phyloP scores from a whole-genome alignment of 2,113 vertebrate species.

The Budorcas taxicolor region DNA sequence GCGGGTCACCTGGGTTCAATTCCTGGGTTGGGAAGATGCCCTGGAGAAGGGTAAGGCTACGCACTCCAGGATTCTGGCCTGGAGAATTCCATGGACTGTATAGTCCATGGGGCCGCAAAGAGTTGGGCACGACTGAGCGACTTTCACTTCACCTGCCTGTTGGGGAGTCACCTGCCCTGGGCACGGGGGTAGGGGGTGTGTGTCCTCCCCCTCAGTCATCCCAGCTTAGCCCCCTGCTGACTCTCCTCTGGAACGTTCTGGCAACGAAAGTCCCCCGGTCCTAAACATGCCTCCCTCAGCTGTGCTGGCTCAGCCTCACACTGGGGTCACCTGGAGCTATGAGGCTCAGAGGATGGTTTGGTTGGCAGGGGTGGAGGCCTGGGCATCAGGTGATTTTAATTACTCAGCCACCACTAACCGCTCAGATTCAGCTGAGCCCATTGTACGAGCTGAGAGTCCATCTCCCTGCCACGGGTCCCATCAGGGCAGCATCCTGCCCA shows the following conservation, averaged over 20 bases:
- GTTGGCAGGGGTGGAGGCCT: background rate
- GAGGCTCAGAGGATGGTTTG: background rate
- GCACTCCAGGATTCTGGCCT: background rate
- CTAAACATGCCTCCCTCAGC: background rate
- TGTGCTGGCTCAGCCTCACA: background rate
- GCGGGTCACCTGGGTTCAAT: background rate
- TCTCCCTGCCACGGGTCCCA: background rate
- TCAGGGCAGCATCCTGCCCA: background rate
- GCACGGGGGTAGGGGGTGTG: rapidly evolving
- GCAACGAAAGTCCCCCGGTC: rapidly evolving
- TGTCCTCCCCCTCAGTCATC: background rate
- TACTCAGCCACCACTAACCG: too few species aligned
- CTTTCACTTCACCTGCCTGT: background rate
- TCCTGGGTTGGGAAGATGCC: background rate
- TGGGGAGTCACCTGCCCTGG: background rate
- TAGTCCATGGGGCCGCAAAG: background rate
- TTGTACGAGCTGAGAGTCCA: rapidly evolving
- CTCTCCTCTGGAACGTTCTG: background rate
- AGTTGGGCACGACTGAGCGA: rapidly evolving
- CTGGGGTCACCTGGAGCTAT: background rate
- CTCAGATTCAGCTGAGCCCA: rapidly evolving
- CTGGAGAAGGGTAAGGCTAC: background rate
- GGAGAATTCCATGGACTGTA: background rate
- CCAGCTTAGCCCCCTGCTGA: background rate
- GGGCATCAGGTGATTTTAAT: background rate